A percentile compares a stretch with the other conserved stretches of the same genome.
Conservation (phyloP, 2,888 invertebrate genomes). For the Drosophila prolongata region DNA sequence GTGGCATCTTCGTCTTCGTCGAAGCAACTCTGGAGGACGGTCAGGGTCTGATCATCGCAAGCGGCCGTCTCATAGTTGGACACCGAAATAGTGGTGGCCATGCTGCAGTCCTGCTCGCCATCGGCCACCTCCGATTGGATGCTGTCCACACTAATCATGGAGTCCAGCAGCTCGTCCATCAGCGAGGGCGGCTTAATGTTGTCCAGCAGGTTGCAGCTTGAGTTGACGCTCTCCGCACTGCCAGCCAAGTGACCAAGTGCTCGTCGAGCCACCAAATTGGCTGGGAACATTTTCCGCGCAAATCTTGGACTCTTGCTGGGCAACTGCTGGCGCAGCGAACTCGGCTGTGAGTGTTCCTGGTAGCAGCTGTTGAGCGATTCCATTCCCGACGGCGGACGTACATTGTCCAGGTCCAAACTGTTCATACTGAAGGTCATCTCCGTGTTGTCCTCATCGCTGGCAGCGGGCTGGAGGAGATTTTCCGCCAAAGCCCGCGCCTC, state of each 20-base stretch:
- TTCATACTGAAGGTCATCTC: slow-evolving; percentile 87
- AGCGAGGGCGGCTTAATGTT: slow-evolving; percentile 93
- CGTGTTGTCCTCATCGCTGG: slow-evolving; percentile 57
- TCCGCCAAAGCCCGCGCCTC: slow-evolving; percentile 90
- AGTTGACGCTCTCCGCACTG: slow-evolving; percentile 88
- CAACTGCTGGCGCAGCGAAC: slow-evolving; percentile 77
- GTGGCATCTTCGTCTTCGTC: slow-evolving; percentile 83
- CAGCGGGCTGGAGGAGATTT: slow-evolving; percentile 79
- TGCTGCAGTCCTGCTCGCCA: slow-evolving; percentile 85
- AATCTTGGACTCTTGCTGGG: slow-evolving; percentile 83
- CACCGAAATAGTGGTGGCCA: slow-evolving; percentile 81
- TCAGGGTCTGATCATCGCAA: slow-evolving; percentile 86
- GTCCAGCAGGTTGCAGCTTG: slow-evolving; percentile 89
- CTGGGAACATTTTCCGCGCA: slow-evolving; percentile 89
- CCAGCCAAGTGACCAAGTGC: slow-evolving; percentile 87
- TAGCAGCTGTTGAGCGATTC: slow-evolving; percentile 88
- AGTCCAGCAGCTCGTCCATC: slow-evolving; percentile 91
- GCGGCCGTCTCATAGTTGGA: slow-evolving; percentile 86
- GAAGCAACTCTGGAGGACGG: slow-evolving; percentile 86
- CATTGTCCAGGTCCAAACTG: slow-evolving; percentile 90
- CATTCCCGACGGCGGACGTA: slow-evolving; percentile 91
- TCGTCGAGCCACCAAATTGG: slow-evolving; percentile 89
- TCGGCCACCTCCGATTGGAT: slow-evolving; percentile 92
- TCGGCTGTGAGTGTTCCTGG: slow-evolving; percentile 83
- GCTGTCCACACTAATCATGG: slow-evolving; percentile 93